These are phyloP conservation scores for Cercocebus atys DNA, from an alignment of 2,113 vertebrate species.

Conservation along the genomic window DNA sequence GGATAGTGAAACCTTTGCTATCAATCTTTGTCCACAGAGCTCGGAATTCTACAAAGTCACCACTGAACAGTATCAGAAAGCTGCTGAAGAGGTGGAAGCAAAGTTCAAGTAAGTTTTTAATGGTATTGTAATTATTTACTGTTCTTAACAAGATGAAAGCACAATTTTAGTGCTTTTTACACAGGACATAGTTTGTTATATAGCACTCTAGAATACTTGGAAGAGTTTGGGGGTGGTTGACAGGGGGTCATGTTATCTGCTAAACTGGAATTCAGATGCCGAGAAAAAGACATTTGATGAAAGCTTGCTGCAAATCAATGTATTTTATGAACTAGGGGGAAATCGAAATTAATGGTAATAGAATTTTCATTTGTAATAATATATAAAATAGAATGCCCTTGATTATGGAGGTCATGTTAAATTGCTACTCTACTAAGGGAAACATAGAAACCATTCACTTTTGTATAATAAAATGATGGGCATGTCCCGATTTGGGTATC, in stretches of 20 bases:
- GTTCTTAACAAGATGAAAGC: not conserved
- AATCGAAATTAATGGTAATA: not conserved
- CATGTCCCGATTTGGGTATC: conserved; percentile 13
- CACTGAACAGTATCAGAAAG: conserved; percentile 94
- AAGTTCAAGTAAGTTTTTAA: conserved; percentile 92
- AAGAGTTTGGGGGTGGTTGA: not conserved
- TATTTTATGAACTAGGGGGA: conserved; percentile 19
- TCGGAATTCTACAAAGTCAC: conserved; percentile 96
- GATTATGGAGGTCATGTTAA: conserved; percentile 68
- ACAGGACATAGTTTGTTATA: rapidly evolving
- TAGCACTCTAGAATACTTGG: not conserved
- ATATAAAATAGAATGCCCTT: not conserved
- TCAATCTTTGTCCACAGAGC: conserved; percentile 85
- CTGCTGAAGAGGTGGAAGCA: conserved; percentile 91
- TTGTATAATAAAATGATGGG: not conserved
- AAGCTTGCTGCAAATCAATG: not conserved
- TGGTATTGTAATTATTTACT: not conserved
- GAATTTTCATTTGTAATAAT: conserved; percentile 58
- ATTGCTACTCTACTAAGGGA: conserved; percentile 63
- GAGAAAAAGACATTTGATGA: not conserved
- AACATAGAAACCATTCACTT: conserved; percentile 3
- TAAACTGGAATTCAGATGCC: not conserved
- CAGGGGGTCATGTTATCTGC: not conserved
- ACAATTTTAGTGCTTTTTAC: not conserved
- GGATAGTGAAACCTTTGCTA: conserved; percentile 13